Evolutionary conservation across 2,888 invertebrate genomes (phyloP), one percentile per base, ranked within the genome.

Genomic region (Himalopsyche anomala): DNA sequence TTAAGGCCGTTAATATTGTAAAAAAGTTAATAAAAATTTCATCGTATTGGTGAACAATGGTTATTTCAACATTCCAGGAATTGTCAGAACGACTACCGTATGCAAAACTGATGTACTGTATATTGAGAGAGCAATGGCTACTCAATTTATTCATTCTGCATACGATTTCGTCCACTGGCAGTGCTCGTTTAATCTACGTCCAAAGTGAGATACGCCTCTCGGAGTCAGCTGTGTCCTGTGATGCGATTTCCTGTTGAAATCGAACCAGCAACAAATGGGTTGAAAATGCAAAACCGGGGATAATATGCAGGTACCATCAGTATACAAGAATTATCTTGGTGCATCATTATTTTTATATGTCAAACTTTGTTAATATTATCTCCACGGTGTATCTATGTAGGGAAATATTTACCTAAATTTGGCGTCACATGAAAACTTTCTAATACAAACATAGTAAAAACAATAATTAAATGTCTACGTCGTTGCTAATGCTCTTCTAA

Each of bases 201-300:
- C 82, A 81, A n/a, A 54, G 28, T 54, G 62, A 84, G 82, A 82
- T 84, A 87, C 54, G 85, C 84, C 54, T 85, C 79, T 40, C 40
- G 12, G 40, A 80, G 15, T 80, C 86, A 69, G 55, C 79, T 45
- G 83, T 28, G 28, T 28, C 28, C 28, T 28, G 28, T 86, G 85
- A 86, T 87, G 85, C 86, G 86, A 86, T 85, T 87, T 87, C 86
- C 87, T 81, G 87, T 82, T 82, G 83, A 74, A 74, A 83, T 84
- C 85, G 28, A 54, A 56, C n/a, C 62, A 6, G 19, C 62, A 62
- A 62, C 28, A 62, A 62, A 28, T 62, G 62, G 19, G 62, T 19
- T 62, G 15, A 51, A 51, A 51, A 51, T 51, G 51, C 15, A 51
- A 51, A 51, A 2, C 51, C 15, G 15, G 15, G 51, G 15, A 51